A percentile compares a stretch with the other conserved stretches of the same genome.
These are phyloP conservation scores for Hyles euphorbiae DNA, from an alignment of 1,140 invertebrate species.

Conservation along the genomic window DNA sequence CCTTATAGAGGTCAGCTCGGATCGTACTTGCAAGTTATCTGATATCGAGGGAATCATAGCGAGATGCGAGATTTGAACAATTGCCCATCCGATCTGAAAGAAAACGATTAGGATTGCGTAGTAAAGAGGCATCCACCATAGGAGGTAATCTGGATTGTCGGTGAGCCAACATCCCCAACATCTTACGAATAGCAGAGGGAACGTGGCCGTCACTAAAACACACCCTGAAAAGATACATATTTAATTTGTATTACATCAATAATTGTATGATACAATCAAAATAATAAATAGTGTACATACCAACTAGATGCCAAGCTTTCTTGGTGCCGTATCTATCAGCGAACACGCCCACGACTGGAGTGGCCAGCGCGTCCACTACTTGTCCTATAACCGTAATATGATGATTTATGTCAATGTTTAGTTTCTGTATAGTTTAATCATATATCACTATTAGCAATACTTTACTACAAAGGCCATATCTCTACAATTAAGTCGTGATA, in stretches of 20 bases:
- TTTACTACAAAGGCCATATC: too few relatives aligned
- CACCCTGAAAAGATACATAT: conserved; percentile 35
- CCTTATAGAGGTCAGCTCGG: conserved; percentile 88
- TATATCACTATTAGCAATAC: too few relatives aligned
- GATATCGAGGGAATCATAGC: conserved; percentile 90
- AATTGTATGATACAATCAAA: neutral
- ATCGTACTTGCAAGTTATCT: conserved; percentile 79
- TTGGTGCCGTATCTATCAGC: conserved; percentile 85
- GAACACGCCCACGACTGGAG: conserved; percentile 89
- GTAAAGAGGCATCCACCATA: conserved; percentile 80
- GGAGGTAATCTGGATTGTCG: conserved; percentile 42
- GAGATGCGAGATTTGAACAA: conserved; percentile 93
- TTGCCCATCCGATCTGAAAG: conserved; percentile 94
- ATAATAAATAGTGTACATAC: conserved; percentile 63
- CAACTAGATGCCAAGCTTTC: conserved; percentile 91
- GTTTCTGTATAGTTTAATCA: too few relatives aligned
- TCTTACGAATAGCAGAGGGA: conserved; percentile 88
- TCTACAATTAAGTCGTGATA: too few relatives aligned
- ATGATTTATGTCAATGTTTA: too few relatives aligned
- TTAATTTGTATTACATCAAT: neutral
- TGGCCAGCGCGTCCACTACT: conserved; percentile 89
- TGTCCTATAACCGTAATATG: conserved; percentile 78
- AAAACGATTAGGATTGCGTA: conserved; percentile 86
- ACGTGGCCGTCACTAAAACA: conserved; percentile 68
- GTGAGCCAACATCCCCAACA: conserved; percentile 79